phyloP scores from a whole-genome alignment of 2,888 invertebrate genomes.

The Ophion ventricosus region DNA sequence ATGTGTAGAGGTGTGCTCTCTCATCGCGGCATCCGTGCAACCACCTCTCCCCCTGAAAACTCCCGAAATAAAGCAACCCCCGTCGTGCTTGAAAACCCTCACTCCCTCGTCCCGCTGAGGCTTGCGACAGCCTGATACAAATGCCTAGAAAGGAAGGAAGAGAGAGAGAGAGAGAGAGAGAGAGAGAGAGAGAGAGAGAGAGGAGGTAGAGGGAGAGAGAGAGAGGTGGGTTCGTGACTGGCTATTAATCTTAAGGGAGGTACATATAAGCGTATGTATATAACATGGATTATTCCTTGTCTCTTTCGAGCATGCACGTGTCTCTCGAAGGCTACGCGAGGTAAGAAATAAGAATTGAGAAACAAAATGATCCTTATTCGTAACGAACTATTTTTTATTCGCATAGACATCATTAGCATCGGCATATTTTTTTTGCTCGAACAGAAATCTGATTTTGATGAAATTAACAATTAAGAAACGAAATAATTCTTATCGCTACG shows the following conservation, averaged over 20 bases:
- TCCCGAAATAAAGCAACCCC: constrained; percentile 19
- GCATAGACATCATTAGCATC: background rate
- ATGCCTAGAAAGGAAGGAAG: constrained; percentile 8
- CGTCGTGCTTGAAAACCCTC: background rate
- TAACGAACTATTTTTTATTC: background rate
- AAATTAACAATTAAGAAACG: no score
- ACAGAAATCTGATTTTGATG: background rate
- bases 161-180: background rate
- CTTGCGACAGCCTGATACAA: constrained; percentile 42
- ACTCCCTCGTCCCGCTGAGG: background rate
- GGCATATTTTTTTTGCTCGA: background rate
- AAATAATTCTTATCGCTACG: no score
- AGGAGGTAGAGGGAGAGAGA: background rate
- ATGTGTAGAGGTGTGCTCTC: background rate
- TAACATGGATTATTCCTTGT: constrained; percentile 42
- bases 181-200: background rate
- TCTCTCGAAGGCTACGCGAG: background rate
- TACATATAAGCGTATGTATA: constrained; percentile 22
- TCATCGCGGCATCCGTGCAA: background rate
- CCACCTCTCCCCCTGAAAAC: constrained; percentile 9
- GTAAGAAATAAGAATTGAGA: background rate
- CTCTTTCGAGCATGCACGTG: background rate
- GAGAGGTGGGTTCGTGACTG: constrained; percentile 35
- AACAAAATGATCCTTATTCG: background rate
- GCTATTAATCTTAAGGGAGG: constrained; percentile 58